Percentiles rank a stretch among this genome's conserved stretches.
Conservation (phyloP, 2,888 invertebrate genomes). For the Selenia dentaria region DNA sequence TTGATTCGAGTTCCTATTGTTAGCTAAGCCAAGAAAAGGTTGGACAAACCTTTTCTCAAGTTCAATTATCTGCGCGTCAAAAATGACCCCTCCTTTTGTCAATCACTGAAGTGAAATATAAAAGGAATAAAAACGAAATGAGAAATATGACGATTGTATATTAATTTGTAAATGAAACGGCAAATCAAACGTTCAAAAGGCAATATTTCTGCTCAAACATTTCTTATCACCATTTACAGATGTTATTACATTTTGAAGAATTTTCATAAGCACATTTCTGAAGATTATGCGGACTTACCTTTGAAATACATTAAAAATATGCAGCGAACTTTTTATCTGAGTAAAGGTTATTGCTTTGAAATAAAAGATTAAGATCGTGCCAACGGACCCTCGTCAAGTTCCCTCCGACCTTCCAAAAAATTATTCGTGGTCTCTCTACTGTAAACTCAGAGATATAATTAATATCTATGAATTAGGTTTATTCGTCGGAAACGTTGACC, state of each 20-base stretch:
- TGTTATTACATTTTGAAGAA: conserved; percentile 6
- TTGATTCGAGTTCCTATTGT: conserved; percentile 20
- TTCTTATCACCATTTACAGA: conserved; percentile 10
- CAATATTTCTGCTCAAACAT: conserved; percentile 9
- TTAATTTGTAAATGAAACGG: conserved; percentile 29
- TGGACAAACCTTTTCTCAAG: conserved; percentile 34
- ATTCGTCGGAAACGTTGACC: too few species aligned
- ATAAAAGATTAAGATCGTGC: conserved; percentile 52
- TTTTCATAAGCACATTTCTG: conserved; percentile 9
- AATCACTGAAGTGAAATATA: conserved; percentile 34
- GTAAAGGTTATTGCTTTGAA: conserved; percentile 28
- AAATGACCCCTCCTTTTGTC: conserved; percentile 36
- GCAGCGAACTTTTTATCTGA: conserved; percentile 16
- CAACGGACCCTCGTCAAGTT: conserved; percentile 53
- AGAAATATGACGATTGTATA: conserved; percentile 18
- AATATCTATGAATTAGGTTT: too few species aligned
- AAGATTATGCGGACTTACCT: conserved; percentile 5
- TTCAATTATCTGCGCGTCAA: conserved; percentile 42
- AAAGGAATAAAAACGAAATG: conserved; percentile 28
- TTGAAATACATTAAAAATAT: conserved; percentile 15
- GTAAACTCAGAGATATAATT: too few species aligned
- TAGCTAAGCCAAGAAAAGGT: conserved; percentile 28
- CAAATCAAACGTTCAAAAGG: conserved; percentile 30
- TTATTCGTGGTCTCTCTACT: too few species aligned
- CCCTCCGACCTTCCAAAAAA: conserved; percentile 38